Conservation (phyloP, 2,113 vertebrate genomes). For the Tychaedon coryphoeus region DNA sequence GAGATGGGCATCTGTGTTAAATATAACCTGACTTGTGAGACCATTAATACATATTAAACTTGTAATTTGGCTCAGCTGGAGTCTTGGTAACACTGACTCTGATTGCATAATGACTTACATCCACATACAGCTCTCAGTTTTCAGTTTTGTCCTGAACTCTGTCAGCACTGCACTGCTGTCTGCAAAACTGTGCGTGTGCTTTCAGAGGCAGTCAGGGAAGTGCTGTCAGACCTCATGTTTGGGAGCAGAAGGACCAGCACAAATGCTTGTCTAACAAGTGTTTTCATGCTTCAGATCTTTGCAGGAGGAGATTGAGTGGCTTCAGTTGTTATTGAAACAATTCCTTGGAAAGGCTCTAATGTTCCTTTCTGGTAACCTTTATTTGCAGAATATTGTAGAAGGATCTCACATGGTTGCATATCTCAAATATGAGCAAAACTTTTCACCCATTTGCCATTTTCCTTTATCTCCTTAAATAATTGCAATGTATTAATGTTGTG, state of each 20-base stretch:
- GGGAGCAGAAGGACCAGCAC: background rate
- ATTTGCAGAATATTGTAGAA: background rate
- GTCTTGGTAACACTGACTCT: background rate
- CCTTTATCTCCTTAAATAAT: background rate
- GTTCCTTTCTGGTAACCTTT: background rate
- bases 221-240: background rate
- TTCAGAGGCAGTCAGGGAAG: background rate
- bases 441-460: background rate
- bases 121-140: rapidly evolving
- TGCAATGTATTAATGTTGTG: background rate
- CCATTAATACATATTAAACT: background rate
- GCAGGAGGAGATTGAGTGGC: background rate
- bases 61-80: background rate
- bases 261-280: background rate
- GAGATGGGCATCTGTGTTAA: background rate
- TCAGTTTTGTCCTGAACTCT: background rate
- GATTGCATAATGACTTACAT: background rate
- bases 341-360: background rate
- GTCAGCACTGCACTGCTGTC: background rate
- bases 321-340: background rate
- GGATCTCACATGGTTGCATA: rapidly evolving
- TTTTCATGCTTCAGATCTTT: background rate
- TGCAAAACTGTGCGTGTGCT: background rate
- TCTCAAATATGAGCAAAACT: background rate
- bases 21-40: background rate